Evolutionary conservation across 2,888 invertebrate species (phyloP).

Genomic region (Brachyptera risi): DNA sequence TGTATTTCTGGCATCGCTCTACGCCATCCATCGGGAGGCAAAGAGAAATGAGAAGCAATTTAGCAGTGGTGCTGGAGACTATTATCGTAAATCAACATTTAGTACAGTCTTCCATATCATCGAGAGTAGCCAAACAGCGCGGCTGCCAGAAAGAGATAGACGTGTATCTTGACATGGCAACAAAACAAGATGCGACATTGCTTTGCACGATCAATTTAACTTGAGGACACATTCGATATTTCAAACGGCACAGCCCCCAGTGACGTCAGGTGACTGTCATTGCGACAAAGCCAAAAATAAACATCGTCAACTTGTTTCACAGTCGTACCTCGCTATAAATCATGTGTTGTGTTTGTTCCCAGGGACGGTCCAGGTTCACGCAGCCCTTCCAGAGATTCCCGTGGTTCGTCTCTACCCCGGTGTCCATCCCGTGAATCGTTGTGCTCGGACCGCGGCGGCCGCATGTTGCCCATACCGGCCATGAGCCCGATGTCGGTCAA

Average conservation of each 20-base stretch:
- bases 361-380: constrained; percentile 57
- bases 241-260: constrained; percentile 19
- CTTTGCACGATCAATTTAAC: constrained; percentile 28
- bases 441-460: constrained; percentile 59
- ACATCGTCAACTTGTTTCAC: not conserved
- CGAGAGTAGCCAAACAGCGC: constrained; percentile 35
- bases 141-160: constrained; percentile 7
- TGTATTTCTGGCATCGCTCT: constrained; percentile 26
- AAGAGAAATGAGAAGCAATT: constrained; percentile 34
- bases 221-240: constrained; percentile 27
- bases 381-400: constrained; percentile 77
- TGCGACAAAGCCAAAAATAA: constrained; percentile 17
- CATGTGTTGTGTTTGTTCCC: not conserved
- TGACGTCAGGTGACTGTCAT: constrained; percentile 24
- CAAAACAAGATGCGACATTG: constrained; percentile 19
- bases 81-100: constrained; percentile 40
- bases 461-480: constrained; percentile 49
- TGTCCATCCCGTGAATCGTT: constrained; percentile 76
- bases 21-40: constrained; percentile 11
- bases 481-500: constrained; percentile 46
- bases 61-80: constrained; percentile 38
- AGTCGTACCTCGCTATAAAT: not conserved
- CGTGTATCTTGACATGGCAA: constrained; percentile 7
- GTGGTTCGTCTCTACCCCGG: constrained; percentile 60
- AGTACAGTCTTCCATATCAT: constrained; percentile 30